Evolutionary conservation across 2,113 vertebrate species (phyloP).

Genomic region (Sturnus vulgaris): DNA sequence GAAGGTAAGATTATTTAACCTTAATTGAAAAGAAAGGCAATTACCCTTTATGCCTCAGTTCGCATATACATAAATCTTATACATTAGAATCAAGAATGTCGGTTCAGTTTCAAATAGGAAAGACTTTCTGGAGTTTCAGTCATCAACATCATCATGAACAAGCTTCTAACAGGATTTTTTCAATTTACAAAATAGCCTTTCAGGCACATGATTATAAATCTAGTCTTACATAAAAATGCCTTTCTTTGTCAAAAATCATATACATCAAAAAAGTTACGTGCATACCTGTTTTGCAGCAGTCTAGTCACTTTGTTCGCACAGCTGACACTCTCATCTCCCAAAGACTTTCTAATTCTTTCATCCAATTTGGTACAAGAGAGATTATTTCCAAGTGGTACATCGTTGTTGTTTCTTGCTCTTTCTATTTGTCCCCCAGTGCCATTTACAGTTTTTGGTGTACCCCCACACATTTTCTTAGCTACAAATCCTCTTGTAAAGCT

Average conservation of each 20-base stretch:
- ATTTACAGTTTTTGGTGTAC: constrained; percentile 51
- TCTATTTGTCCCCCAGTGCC: neutral
- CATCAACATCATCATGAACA: neutral
- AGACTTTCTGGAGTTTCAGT: neutral
- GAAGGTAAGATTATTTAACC: neutral
- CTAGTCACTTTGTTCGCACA: neutral
- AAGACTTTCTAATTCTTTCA: constrained; percentile 19
- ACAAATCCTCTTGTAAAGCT: neutral
- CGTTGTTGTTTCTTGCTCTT: neutral
- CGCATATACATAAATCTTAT: neutral
- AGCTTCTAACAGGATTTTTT: neutral
- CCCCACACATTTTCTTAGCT: constrained; percentile 71
- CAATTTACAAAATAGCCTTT: neutral
- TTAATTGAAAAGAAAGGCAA: neutral
- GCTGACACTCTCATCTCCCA: neutral
- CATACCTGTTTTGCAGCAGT: constrained; percentile 67
- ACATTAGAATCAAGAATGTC: neutral
- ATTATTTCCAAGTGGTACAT: constrained; percentile 2
- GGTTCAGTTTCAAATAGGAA: neutral
- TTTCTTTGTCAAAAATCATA: neutral
- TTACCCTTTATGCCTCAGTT: neutral
- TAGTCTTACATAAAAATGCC: neutral
- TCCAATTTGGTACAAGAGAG: constrained; percentile 3
- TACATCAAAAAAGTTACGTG: neutral
- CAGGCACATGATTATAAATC: neutral